phyloP scores from a whole-genome alignment of 1,140 invertebrate species.

The Drepana arcuata region DNA sequence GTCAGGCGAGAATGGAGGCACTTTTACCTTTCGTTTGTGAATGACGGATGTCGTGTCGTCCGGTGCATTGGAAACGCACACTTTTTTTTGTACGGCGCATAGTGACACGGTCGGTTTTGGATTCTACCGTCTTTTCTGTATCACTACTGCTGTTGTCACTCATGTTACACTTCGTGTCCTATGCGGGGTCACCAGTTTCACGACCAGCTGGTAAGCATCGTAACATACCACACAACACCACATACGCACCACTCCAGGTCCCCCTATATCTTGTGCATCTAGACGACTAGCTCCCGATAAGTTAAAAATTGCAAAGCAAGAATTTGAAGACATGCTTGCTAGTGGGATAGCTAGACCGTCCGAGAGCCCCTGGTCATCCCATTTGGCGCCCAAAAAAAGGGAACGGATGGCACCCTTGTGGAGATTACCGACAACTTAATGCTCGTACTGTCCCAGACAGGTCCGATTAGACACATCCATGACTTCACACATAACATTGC shows the following conservation, averaged over 20 bases:
- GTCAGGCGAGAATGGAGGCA: conserved; percentile 19
- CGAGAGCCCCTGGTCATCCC: no score
- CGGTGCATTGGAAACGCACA: background rate
- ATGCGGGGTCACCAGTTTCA: background rate
- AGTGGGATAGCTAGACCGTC: no score
- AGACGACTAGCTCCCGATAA: conserved; percentile 3
- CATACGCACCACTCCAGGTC: conserved; percentile 6
- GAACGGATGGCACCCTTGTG: no score
- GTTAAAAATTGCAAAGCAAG: conserved; percentile 1
- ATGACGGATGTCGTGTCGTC: background rate
- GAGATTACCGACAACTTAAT: no score
- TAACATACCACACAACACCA: conserved; percentile 5
- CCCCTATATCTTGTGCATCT: conserved; percentile 1
- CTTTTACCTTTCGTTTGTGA: background rate
- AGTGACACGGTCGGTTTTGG: background rate
- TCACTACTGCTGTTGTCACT: background rate
- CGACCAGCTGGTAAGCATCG: conserved; percentile 6
- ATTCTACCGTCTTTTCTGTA: background rate
- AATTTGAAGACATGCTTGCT: conserved; percentile 5
- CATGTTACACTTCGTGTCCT: background rate
- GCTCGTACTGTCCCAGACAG: no score
- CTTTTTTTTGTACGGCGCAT: background rate
- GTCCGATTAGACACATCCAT: no score
- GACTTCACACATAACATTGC: no score
- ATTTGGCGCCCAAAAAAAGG: no score